These are phyloP conservation scores for Calameuta filiformis DNA, from an alignment of 2,888 invertebrate genomes.

Conservation along the genomic window DNA sequence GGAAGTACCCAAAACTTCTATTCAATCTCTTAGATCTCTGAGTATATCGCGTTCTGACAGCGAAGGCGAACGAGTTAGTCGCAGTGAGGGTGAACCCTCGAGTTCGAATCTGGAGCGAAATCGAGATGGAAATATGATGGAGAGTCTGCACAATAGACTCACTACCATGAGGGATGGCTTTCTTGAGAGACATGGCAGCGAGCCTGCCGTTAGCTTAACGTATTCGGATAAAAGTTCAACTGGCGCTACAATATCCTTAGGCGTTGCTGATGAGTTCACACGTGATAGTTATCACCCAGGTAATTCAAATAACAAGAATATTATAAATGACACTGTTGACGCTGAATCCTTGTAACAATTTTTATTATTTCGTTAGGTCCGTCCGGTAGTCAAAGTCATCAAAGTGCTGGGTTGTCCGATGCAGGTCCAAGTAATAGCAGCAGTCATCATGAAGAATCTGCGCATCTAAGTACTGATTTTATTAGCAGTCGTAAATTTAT, in stretches of 20 bases:
- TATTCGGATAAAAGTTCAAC: conserved; percentile 75
- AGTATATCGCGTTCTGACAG: conserved; percentile 30
- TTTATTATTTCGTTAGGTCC: conserved; percentile 40
- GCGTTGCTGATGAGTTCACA: conserved; percentile 66
- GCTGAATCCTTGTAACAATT: neutral
- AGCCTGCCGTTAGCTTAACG: conserved; percentile 73
- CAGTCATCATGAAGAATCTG: neutral
- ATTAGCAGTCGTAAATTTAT: neutral
- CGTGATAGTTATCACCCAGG: conserved; percentile 59
- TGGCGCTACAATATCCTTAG: conserved; percentile 71
- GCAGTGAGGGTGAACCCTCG: conserved; percentile 28
- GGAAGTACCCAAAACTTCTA: conserved; percentile 45
- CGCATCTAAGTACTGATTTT: neutral
- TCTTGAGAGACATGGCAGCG: conserved; percentile 70
- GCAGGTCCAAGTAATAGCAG: conserved; percentile 50
- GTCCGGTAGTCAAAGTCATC: conserved; percentile 46
- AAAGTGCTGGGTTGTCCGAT: conserved; percentile 28
- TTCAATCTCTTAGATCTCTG: conserved; percentile 45
- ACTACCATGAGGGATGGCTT: conserved; percentile 70
- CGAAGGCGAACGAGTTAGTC: conserved; percentile 31
- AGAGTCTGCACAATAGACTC: conserved; percentile 64
- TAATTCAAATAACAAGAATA: conserved; percentile 26
- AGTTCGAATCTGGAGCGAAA: conserved; percentile 37
- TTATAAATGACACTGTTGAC: neutral
- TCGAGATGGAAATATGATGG: conserved; percentile 57